Percentiles rank a stretch among this genome's conserved stretches.
These are phyloP conservation scores for Micromussa lordhowensis DNA, from an alignment of 92 coral and sea anemone genomes.

Conservation along the genomic window DNA sequence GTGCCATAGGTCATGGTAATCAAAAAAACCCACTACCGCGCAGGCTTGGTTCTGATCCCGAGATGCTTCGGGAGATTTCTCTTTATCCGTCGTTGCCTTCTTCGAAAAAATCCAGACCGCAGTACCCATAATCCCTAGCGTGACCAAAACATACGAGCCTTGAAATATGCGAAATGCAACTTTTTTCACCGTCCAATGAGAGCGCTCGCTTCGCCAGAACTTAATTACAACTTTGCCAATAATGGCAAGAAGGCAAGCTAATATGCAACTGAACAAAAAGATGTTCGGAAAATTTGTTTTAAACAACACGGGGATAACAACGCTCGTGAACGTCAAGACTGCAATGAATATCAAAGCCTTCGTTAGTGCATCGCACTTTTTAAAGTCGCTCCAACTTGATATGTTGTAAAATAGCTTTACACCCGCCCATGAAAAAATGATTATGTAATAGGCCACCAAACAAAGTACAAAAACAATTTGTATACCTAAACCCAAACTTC, in stretches of 20 bases:
- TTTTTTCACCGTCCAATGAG: conserved; percentile 40
- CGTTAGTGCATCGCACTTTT: conserved; percentile 51
- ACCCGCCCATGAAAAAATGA: conserved; percentile 79
- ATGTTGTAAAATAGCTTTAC: conserved; percentile 62
- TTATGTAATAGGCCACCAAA: conserved; percentile 68
- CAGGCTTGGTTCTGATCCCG: conserved; percentile 88
- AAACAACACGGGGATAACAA: conserved; percentile 66
- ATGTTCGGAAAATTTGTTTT: conserved; percentile 72
- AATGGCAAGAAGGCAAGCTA: conserved; percentile 69
- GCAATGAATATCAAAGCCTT: conserved; percentile 56
- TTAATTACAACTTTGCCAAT: conserved; percentile 64
- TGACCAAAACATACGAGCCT: conserved; percentile 63
- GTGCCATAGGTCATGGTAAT: conserved; percentile 94
- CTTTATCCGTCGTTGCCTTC: conserved; percentile 82
- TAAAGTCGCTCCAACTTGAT: conserved; percentile 37
- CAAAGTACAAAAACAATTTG: conserved; percentile 53
- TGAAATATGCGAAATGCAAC: conserved; percentile 69
- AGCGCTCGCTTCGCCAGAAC: conserved; percentile 32
- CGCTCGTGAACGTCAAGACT: conserved; percentile 31
- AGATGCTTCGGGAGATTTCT: conserved; percentile 56
- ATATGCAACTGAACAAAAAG: conserved; percentile 77
- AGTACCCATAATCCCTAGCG: conserved; percentile 63
- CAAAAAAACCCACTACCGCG: conserved; percentile 77
- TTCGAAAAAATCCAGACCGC: conserved; percentile 79
- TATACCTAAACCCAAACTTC: conserved; percentile 23